Base-by-base conservation (phyloP, 1,140 invertebrate genomes). In the Mycetomoellerius zeteki region DNA sequence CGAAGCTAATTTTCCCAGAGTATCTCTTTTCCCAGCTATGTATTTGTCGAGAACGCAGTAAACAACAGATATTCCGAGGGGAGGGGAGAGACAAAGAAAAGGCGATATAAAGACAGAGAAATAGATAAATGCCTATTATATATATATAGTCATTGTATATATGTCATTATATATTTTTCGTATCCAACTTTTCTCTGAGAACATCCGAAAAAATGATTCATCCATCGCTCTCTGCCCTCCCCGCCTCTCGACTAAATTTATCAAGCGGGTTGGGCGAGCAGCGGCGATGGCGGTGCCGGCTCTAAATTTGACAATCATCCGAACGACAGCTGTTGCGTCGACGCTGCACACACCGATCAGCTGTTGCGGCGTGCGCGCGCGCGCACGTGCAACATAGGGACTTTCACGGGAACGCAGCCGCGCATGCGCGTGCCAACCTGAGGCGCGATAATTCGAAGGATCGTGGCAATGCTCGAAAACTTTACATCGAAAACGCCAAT, bases 281-380 rank as follows among this genome's bases (percentile, higher is more conserved):
- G 27, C 16, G 27, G 5, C 14, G 60, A 16, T 12, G 72, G 19
- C 3, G 72, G 27, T 16, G 72, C 1, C 12, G 30, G 8, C 54
- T 60, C 80, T 75, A 84, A 84, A 60, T 84, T 84, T 30, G 80
- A 84, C 69, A 50, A 75, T 84, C 80, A 75, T 84, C 56, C 69
- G 24, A n/a, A 16, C 67, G 24, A 84, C 69, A 84, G 80, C 54
- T 75, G 80, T 75, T 72, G 54, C 80, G 47, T 84, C 54, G 37
- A 75, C 37, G 47, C 47, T 24, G n/a, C 64, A 47, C 65, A 72
- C 19, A n/a, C 54, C 69, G 27, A 84, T 84, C 80, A 84, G 80
- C 80, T 84, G 80, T 75, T 82, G 1, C 8, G 52, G 10, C 24
- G 54, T 12, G 12, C 24, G 30, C 14, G 19, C 14, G 73, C 62